Evolutionary conservation across 2,113 vertebrate species (phyloP).

Genomic region (Tachuris rubrigastra): DNA sequence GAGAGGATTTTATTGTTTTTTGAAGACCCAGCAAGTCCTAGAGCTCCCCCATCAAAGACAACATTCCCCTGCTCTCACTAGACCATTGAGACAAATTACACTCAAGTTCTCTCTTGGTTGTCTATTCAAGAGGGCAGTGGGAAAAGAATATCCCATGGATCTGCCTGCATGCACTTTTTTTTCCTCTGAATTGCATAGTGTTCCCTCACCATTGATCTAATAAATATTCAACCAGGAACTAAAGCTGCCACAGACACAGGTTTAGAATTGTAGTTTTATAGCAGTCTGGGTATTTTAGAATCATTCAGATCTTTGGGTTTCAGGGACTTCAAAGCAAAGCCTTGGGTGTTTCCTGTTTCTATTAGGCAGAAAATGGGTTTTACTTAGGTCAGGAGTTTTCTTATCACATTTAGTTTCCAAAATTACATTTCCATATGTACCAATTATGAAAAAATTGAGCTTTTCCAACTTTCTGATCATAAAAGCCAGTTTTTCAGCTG

Average conservation of each 20-base stretch:
- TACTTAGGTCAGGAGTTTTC: not conserved
- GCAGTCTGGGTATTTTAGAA: not conserved
- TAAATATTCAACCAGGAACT: not conserved
- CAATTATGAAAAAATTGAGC: not conserved
- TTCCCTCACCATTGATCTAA: not conserved
- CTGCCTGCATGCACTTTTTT: not conserved
- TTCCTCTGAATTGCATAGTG: not conserved
- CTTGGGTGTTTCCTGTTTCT: not conserved
- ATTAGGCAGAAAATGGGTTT: not conserved
- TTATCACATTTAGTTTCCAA: not conserved
- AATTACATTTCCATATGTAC: not conserved
- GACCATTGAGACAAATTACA: accelerated
- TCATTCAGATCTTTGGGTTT: not conserved
- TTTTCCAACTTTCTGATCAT: not conserved
- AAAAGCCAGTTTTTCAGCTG: not conserved
- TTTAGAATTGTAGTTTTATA: not conserved
- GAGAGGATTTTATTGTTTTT: not conserved
- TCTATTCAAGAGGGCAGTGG: not conserved
- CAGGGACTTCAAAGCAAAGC: conserved; percentile 30
- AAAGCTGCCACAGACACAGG: not conserved
- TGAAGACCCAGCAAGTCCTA: not conserved
- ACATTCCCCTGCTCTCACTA: not conserved
- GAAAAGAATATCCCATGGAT: not conserved
- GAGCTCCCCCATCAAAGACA: not conserved
- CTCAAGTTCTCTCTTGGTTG: not conserved